Percentiles rank a stretch among this genome's conserved stretches.
phyloP scores from a whole-genome alignment of 2,113 vertebrate species.

The Miniopterus natalensis region DNA sequence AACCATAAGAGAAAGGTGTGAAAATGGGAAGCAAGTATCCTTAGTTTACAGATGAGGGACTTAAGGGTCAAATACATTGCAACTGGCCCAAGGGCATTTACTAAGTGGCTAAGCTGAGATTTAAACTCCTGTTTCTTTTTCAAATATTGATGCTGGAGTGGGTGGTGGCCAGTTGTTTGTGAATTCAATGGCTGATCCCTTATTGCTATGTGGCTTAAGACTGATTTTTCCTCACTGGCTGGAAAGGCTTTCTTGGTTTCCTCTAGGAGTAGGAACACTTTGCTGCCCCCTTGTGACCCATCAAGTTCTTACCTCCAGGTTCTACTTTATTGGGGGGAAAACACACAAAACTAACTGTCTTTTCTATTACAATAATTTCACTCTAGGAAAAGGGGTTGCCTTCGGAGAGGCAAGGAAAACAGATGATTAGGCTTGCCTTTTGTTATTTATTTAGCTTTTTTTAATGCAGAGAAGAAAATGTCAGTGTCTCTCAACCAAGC shows the following conservation, averaged over 20 bases:
- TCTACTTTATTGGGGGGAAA: not conserved
- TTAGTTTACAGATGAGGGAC: not conserved
- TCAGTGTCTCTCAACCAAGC: not conserved
- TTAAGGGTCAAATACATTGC: not conserved
- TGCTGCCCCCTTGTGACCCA: constrained; percentile 76
- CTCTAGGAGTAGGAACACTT: constrained; percentile 2
- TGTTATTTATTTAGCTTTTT: not conserved
- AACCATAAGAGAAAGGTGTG: not conserved
- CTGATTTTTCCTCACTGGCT: not conserved
- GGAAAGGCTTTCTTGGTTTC: not conserved
- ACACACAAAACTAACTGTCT: not conserved
- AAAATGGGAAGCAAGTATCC: not conserved
- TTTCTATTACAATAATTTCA: constrained; percentile 32
- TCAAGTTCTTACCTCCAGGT: not conserved
- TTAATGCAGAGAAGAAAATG: not conserved
- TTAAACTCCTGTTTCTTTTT: constrained; percentile 6
- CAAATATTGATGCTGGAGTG: not conserved
- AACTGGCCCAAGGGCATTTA: not conserved
- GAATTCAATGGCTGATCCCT: not conserved
- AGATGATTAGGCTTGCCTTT: not conserved
- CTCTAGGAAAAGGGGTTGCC: not conserved
- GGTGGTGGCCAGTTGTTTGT: not conserved
- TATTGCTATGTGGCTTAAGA: not conserved
- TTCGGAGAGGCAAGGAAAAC: not conserved
- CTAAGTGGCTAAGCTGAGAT: not conserved